Percentiles rank a stretch among this genome's conserved stretches.
Conservation (phyloP, 1,140 invertebrate species). For the Heliconius melpomene region DNA sequence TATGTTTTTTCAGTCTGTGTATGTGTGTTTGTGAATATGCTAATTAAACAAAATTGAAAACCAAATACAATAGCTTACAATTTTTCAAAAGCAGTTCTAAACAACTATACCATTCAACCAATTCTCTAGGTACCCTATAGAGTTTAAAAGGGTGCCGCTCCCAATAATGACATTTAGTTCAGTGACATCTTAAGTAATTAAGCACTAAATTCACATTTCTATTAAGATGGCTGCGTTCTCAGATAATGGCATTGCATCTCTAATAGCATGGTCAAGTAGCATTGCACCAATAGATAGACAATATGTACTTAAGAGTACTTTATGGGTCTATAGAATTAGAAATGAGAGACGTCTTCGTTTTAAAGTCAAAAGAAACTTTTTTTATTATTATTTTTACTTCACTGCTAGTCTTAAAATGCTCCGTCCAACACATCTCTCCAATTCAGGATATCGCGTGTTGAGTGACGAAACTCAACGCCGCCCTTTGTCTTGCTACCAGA, state of each 20-base stretch:
- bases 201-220: neutral
- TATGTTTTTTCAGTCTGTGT: neutral
- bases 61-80: too few relatives aligned
- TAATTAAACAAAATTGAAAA: too few relatives aligned
- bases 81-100: too few relatives aligned
- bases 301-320: neutral
- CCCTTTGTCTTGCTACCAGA: too few relatives aligned
- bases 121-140: too few relatives aligned
- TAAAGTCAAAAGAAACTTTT: neutral
- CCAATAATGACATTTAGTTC: neutral
- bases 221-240: neutral
- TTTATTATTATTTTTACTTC: neutral
- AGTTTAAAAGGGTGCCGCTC: too few relatives aligned
- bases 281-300: neutral
- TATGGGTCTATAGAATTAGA: neutral
- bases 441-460: neutral
- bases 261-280: neutral
- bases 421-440: too few relatives aligned
- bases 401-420: too few relatives aligned
- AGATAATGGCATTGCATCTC: conserved; percentile 4
- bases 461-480: too few relatives aligned
- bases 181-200: neutral
- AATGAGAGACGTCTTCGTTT: neutral
- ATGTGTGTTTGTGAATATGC: too few relatives aligned
- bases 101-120: too few relatives aligned